Conservation (phyloP, 1,140 invertebrate species). For the Bemisia tabaci region DNA sequence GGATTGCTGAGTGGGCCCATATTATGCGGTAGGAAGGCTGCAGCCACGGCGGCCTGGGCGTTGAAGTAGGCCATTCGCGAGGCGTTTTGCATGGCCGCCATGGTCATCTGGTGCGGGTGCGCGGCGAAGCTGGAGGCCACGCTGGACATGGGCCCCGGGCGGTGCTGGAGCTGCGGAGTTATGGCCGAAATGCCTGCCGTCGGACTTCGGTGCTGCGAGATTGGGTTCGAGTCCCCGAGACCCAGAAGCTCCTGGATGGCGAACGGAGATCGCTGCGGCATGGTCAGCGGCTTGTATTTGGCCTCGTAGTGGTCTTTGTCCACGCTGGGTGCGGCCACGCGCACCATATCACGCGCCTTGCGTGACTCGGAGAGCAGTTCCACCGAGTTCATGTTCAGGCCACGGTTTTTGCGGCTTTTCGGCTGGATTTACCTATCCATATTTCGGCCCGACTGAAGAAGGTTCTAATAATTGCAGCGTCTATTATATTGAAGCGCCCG, state of each 20-base stretch:
- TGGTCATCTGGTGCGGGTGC: conserved; percentile 43
- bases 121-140: conserved; percentile 27
- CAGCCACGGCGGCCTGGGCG: conserved; percentile 51
- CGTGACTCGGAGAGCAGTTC: neutral
- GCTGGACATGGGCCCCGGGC: conserved; percentile 20
- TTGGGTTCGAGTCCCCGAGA: conserved; percentile 29
- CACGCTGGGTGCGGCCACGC: neutral
- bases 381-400: neutral
- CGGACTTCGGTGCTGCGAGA: conserved; percentile 27
- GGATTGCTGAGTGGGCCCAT: neutral
- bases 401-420: too few relatives aligned
- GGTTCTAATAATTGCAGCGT: too few relatives aligned
- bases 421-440: too few relatives aligned
- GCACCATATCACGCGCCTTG: neutral
- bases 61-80: conserved; percentile 73
- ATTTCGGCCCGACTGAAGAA: too few relatives aligned
- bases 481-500: too few relatives aligned
- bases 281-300: conserved; percentile 20
- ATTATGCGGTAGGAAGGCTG: neutral
- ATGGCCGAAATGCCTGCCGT: conserved; percentile 29
- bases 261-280: conserved; percentile 77
- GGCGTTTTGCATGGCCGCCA: conserved; percentile 40
- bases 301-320: neutral
- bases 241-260: conserved; percentile 83
- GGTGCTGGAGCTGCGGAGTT: conserved; percentile 25